These are phyloP conservation scores for Bombus sylvicola DNA, from an alignment of 1,140 invertebrate species.

Conservation along the genomic window DNA sequence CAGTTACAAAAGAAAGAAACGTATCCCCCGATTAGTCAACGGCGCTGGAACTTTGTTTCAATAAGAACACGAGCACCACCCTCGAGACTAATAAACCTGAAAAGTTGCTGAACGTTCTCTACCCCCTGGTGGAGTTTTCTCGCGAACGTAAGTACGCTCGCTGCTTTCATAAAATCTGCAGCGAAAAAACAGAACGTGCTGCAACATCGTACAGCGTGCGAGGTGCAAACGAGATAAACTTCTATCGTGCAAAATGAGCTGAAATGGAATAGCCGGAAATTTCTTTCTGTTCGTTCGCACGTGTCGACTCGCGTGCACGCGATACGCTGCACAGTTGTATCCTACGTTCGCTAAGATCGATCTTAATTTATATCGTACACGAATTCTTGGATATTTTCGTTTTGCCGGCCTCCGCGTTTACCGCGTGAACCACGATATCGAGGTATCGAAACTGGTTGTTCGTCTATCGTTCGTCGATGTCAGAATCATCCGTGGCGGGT, in stretches of 20 bases:
- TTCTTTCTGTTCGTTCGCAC: not conserved
- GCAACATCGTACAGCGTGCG: not conserved
- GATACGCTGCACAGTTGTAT: not conserved
- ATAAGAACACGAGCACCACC: conserved; percentile 47
- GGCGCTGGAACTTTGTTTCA: conserved; percentile 44
- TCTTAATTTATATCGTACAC: not conserved
- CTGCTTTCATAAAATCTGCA: conserved; percentile 58
- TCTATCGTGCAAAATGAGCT: conserved; percentile 6
- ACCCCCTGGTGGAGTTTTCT: conserved; percentile 38
- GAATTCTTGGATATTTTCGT: not conserved
- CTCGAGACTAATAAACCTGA: conserved; percentile 58
- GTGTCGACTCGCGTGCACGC: not conserved
- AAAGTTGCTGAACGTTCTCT: conserved; percentile 57
- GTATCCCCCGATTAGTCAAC: conserved; percentile 50
- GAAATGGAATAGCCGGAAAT: conserved; percentile 47
- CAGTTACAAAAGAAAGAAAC: not conserved
- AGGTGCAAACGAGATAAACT: not conserved
- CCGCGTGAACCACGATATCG: not conserved
- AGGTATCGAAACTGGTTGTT: not conserved
- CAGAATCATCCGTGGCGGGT: not conserved
- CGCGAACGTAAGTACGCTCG: not conserved
- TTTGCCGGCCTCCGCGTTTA: not conserved
- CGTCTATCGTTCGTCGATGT: not conserved
- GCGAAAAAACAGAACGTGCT: conserved; percentile 18
- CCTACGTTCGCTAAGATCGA: not conserved